Base-by-base conservation (phyloP, 92 coral and sea anemone species). In the Zoanthus gigantus region DNA sequence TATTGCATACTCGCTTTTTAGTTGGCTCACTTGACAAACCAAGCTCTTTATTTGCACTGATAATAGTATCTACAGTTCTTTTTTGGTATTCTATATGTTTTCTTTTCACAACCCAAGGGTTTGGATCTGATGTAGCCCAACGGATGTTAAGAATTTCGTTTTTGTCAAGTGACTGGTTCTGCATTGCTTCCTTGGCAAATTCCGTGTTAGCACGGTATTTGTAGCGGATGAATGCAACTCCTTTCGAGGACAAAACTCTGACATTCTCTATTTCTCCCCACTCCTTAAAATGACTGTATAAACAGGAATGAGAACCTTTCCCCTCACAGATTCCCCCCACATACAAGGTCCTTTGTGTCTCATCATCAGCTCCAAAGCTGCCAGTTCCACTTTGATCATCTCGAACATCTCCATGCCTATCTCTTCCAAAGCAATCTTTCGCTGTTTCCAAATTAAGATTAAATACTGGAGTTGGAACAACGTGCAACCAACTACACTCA, bases 301-400 rank as follows among this genome's bases (percentile, higher is more conserved):
- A 96, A 83, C 86, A 44, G 7, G 92, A 78, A 28, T 95, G 95
- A 77, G 89, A 74, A 86, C 88, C 91, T 45, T 90, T 83, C 4
- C 88, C 79, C 44, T 52, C 82, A 56, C 86, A 73, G 69, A 95
- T 85, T 11, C 96, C 98, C 6, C 98, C 98, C 47, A 93, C 92
- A 83, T 95, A 95, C 34, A 95, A 84, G 18, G 94, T 93, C 52
- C 94, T 91, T 15, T 92, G 90, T 1, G 98, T 93, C 54, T 95
- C 92, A 45, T 86, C 91, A 56, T 93, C 92, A 44, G 92, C 92
- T 46, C 79, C 74, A 61, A 95, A 95, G 57, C 96, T 91, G 10
- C 98, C 98, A 15, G 93, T 95, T 7, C 98, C 98, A 74, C 98
- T 95, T 85, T 95, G 98, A 71, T 95, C 98, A 45, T 95, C 98